phyloP scores from a whole-genome alignment of 2,797 vertebrate genomes.

The Cephalopachus bancanus region DNA sequence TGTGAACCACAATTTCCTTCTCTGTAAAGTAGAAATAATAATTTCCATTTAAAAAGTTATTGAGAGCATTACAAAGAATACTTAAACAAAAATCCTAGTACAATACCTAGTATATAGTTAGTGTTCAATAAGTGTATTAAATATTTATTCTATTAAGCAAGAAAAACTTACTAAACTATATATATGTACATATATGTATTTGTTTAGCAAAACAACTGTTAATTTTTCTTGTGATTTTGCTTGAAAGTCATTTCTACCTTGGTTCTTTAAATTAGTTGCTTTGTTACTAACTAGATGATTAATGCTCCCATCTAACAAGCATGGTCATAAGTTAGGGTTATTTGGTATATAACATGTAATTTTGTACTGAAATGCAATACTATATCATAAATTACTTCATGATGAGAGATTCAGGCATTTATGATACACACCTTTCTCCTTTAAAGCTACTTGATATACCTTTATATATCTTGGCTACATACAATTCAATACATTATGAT shows the following conservation, averaged over 20 bases:
- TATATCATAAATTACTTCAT: constrained; percentile 36
- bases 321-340: background rate
- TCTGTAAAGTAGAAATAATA: background rate
- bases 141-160: constrained; percentile 18
- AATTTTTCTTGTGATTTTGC: constrained; percentile 40
- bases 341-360: background rate
- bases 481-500: background rate
- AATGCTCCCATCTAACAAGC: background rate
- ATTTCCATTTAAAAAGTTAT: background rate
- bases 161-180: background rate
- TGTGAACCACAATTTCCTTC: background rate
- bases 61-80: background rate
- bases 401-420: background rate
- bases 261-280: constrained; percentile 16
- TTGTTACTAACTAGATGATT: constrained; percentile 20
- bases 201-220: background rate
- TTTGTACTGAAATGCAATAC: constrained; percentile 22
- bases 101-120: background rate
- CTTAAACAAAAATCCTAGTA: background rate
- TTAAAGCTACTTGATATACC: background rate
- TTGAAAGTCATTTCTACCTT: constrained; percentile 8
- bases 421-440: background rate
- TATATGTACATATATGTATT: background rate
- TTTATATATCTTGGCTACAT: background rate
- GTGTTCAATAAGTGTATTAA: background rate